Evolutionary conservation across 2,888 invertebrate genomes (phyloP), one percentile per base, ranked within the genome.

Genomic region (Spatulosminthurus flaviceps): DNA sequence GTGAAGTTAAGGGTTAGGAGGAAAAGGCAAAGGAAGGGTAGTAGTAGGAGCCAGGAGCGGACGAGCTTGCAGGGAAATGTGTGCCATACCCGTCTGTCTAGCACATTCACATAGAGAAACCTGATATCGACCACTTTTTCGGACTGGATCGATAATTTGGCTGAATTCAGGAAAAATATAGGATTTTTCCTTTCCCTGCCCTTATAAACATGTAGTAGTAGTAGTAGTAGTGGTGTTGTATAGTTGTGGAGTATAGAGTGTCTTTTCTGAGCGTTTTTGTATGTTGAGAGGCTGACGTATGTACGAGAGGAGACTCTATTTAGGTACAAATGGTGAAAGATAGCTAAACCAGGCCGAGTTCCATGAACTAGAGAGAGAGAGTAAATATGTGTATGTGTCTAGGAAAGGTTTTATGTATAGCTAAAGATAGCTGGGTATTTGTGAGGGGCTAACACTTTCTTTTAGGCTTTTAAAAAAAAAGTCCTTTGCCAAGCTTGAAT

Each of bases 71-170:
- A 74, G 67, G 66, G 66, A 67, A 76, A 76, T 76, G 76, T 76
- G 76, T 76, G 77, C 70, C 77, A 77, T 70, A 77, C 77, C 28
- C 71, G 70, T 76, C 76, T 29, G n/a, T 28, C 77, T 69, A 67
- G 51, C 22, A 75, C 22, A 75, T 21, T 24, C 29, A 72, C 78
- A 78, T 71, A 71, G 67, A 67, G 72, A 61, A 78, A 72, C 72
- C 66, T 78, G 72, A 72, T 78, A 78, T 78, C 78, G 78, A 78
- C 78, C 78, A 78, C 78, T 78, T 78, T 72, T 64, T 64, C 64
- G 61, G 24, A 76, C 76, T 78, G 61, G 78, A 78, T 78, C 78
- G 78, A 78, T 78, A 78, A 61, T 78, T 78, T 78, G 71, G 72
- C 78, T 78, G 66, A 78, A 78, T 78, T 72, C 72, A 41, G 78